Evolutionary conservation across 2,797 vertebrate species (phyloP).

Genomic region (Enteromius fasciolatus): DNA sequence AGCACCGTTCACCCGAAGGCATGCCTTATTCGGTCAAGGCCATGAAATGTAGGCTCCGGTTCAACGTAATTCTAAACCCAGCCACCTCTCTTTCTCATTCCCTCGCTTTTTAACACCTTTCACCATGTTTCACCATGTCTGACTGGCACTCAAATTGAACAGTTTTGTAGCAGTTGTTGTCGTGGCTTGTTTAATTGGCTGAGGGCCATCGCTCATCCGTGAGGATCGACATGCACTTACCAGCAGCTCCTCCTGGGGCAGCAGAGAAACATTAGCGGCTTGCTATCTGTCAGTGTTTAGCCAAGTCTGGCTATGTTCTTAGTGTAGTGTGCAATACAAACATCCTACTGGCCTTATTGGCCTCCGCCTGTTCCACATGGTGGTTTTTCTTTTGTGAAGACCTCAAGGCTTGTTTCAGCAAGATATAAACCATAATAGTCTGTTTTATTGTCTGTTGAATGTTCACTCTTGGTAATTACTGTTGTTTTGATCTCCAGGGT

Average conservation of each 20-base stretch:
- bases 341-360: slow-evolving; percentile 2
- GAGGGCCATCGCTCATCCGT: slow-evolving; percentile 15
- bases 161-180: slow-evolving; percentile 36
- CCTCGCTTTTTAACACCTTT: not conserved
- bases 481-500: slow-evolving; percentile 27
- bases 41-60: slow-evolving; percentile 46
- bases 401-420: slow-evolving; percentile 35
- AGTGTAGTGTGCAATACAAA: slow-evolving; percentile 1
- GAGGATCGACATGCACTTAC: slow-evolving; percentile 7
- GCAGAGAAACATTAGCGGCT: not conserved
- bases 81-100: slow-evolving; percentile 5
- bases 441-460: slow-evolving; percentile 38
- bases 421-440: slow-evolving; percentile 22
- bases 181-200: slow-evolving; percentile 40
- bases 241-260: slow-evolving; percentile 8
- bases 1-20: slow-evolving; percentile 3
- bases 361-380: slow-evolving; percentile 14
- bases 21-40: slow-evolving; percentile 50
- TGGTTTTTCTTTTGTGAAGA: slow-evolving; percentile 22
- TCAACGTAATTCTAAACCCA: slow-evolving; percentile 31
- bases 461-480: slow-evolving; percentile 49
- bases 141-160: slow-evolving; percentile 15
- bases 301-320: slow-evolving; percentile 11
- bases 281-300: slow-evolving; percentile 35
- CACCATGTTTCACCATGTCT: slow-evolving; percentile 44